Evolutionary conservation across 2,113 vertebrate species (phyloP).

Genomic region (Pituophis catenifer): DNA sequence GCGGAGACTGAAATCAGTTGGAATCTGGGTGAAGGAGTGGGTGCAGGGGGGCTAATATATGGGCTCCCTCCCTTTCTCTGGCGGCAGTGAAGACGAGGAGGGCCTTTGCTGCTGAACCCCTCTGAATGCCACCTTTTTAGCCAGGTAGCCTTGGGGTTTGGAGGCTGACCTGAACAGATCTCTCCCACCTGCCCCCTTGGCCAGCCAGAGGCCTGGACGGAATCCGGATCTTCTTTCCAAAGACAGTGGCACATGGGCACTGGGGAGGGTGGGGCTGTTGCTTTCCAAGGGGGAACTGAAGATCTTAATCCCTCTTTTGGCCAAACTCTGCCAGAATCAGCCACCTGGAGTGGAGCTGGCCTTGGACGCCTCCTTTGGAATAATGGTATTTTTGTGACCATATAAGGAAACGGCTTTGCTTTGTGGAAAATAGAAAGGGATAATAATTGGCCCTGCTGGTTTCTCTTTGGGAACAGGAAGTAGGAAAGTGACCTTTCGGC

Average conservation of each 20-base stretch:
- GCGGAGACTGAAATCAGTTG: background rate
- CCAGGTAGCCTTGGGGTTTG: background rate
- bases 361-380: constrained; percentile 62
- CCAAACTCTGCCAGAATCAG: constrained; percentile 44
- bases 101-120: background rate
- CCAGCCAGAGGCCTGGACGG: background rate
- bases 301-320: background rate
- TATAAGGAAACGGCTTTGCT: constrained; percentile 79
- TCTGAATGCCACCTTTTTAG: background rate
- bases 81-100: background rate
- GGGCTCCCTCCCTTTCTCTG: background rate
- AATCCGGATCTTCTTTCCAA: background rate
- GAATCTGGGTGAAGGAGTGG: background rate
- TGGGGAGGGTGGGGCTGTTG: background rate
- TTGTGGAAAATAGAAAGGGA: constrained; percentile 12
- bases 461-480: constrained; percentile 58
- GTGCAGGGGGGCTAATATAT: background rate
- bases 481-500: constrained; percentile 63
- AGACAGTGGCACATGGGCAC: background rate
- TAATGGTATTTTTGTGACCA: constrained; percentile 68
- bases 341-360: constrained; percentile 42
- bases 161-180: background rate
- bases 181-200: background rate
- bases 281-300: background rate
- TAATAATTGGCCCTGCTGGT: background rate